phyloP scores from a whole-genome alignment of 2,888 invertebrate species.

The Mechanitis mazaeus region DNA sequence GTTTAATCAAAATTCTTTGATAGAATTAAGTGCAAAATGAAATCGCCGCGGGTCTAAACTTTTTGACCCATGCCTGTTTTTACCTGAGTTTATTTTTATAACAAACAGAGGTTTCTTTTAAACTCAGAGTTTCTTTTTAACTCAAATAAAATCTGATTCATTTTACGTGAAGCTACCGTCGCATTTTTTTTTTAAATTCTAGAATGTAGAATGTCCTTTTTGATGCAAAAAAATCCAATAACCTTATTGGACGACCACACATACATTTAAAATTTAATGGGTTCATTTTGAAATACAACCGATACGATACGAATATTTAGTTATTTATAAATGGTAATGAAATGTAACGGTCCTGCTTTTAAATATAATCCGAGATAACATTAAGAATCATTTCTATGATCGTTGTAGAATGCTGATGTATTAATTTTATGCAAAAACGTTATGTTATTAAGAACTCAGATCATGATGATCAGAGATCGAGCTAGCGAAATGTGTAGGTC shows the following conservation, averaged over 20 bases:
- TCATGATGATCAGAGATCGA: not conserved
- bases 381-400: not conserved
- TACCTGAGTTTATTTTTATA: slow-evolving; percentile 68
- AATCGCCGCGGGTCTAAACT: slow-evolving; percentile 47
- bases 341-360: not conserved
- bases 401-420: not conserved
- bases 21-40: slow-evolving; percentile 54
- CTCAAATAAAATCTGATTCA: slow-evolving; percentile 41
- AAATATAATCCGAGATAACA: not conserved
- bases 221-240: not conserved
- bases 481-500: no score
- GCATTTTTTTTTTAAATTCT: slow-evolving; percentile 1
- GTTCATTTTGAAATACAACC: not conserved
- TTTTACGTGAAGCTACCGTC: slow-evolving; percentile 15
- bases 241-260: not conserved
- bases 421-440: not conserved
- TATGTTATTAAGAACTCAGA: not conserved
- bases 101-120: slow-evolving; percentile 40
- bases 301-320: not conserved
- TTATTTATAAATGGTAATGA: not conserved
- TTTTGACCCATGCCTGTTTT: slow-evolving; percentile 52
- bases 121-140: slow-evolving; percentile 30
- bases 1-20: slow-evolving; percentile 44
- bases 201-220: slow-evolving; percentile 6
- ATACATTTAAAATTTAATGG: not conserved